Conservation (phyloP, 2,113 vertebrate genomes). For the Lonchura striata region DNA sequence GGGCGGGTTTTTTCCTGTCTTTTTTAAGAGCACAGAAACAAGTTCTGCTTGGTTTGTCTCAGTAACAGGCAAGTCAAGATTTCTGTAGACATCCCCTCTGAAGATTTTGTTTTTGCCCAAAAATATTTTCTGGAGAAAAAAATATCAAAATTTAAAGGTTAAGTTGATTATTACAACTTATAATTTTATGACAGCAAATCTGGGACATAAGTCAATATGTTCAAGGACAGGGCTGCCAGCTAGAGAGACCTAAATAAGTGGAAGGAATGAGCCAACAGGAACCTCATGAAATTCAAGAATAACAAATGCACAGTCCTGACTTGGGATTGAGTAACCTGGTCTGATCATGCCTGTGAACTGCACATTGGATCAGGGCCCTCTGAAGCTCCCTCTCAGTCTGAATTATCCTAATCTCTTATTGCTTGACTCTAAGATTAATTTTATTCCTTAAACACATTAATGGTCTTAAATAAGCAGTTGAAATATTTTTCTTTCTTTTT, state of each 20-base stretch:
- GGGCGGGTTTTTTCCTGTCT: neutral
- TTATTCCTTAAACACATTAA: neutral
- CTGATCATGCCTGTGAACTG: neutral
- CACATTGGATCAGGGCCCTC: neutral
- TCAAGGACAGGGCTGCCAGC: neutral
- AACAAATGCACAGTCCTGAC: neutral
- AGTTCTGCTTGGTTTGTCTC: neutral
- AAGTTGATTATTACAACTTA: neutral
- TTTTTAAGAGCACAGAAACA: neutral
- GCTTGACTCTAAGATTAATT: neutral
- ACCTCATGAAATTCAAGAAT: neutral
- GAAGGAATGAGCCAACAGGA: neutral
- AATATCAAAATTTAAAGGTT: neutral
- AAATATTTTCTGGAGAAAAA: fast-evolving
- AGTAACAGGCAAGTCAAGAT: neutral
- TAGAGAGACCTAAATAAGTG: neutral
- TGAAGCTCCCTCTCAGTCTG: neutral
- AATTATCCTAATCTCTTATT: neutral
- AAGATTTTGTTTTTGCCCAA: neutral
- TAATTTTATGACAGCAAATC: neutral
- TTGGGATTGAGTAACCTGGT: neutral
- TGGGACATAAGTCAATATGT: neutral
- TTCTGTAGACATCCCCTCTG: neutral
- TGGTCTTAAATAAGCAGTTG: neutral
- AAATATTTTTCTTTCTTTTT: too few species aligned